phyloP scores from a whole-genome alignment of 2,888 invertebrate species.

The Lithophane socia region DNA sequence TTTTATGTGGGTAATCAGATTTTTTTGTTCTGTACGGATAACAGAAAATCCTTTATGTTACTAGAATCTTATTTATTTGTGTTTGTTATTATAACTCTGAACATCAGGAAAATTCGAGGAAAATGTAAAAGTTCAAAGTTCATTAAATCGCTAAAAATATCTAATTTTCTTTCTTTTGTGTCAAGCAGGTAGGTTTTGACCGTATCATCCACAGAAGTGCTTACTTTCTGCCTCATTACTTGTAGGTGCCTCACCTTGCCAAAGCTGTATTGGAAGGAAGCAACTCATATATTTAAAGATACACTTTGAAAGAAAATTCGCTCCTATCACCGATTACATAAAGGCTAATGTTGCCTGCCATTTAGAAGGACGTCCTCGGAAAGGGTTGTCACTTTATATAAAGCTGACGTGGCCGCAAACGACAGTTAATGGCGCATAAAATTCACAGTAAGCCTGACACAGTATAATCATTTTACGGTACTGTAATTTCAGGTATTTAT shows the following conservation, averaged over 20 bases:
- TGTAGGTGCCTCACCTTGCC: slow-evolving; percentile 72
- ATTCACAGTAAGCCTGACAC: slow-evolving; percentile 82
- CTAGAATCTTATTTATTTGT: background rate
- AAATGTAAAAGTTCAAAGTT: background rate
- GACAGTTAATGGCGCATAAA: slow-evolving; percentile 87
- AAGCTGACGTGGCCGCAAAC: slow-evolving; percentile 85
- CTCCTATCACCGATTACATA: slow-evolving; percentile 67
- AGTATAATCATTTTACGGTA: slow-evolving; percentile 80
- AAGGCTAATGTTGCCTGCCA: slow-evolving; percentile 72
- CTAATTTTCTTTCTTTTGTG: slow-evolving; percentile 29
- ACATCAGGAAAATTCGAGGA: background rate
- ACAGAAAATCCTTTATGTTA: background rate
- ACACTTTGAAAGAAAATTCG: slow-evolving; percentile 65
- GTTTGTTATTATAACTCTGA: background rate
- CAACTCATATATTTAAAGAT: slow-evolving; percentile 76
- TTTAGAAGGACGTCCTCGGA: slow-evolving; percentile 69
- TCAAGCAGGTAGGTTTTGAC: slow-evolving; percentile 41
- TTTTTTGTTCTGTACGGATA: background rate
- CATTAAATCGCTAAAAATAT: slow-evolving; percentile 9
- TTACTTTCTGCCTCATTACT: slow-evolving; percentile 80
- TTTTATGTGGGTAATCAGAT: too few species aligned
- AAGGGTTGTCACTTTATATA: slow-evolving; percentile 87
- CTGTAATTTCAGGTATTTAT: slow-evolving; percentile 72
- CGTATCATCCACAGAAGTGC: slow-evolving; percentile 69
- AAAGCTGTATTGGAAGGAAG: slow-evolving; percentile 77